Conservation (phyloP, 2,888 invertebrate species). For the Girardia tigrina region DNA sequence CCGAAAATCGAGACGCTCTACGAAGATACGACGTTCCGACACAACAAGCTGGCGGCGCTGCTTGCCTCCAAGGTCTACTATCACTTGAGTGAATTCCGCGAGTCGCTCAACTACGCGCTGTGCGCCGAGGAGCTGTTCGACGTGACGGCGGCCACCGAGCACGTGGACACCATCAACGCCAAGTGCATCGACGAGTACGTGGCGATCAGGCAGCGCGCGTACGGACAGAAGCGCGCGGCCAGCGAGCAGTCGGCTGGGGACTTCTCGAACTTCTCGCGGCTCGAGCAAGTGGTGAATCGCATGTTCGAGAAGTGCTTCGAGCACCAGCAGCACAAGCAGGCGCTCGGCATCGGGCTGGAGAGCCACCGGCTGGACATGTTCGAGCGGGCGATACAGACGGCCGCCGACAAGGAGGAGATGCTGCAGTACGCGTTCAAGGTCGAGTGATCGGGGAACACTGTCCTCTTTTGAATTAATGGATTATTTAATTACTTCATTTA, state of each 20-base stretch:
- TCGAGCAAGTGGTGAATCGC: slow-evolving; percentile 82
- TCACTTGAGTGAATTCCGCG: slow-evolving; percentile 87
- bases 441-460: too few species aligned
- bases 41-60: slow-evolving; percentile 80
- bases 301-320: slow-evolving; percentile 92
- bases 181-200: slow-evolving; percentile 91
- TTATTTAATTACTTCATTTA: too few species aligned
- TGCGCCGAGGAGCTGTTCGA: slow-evolving; percentile 87
- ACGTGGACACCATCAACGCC: slow-evolving; percentile 81
- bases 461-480: too few species aligned
- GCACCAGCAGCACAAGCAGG: slow-evolving; percentile 83
- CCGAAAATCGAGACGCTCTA: slow-evolving; percentile 90
- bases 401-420: slow-evolving; percentile 51
- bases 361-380: slow-evolving; percentile 86
- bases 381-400: slow-evolving; percentile 72
- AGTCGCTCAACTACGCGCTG: slow-evolving; percentile 86
- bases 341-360: slow-evolving; percentile 84
- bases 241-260: neutral
- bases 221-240: neutral
- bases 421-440: slow-evolving; percentile 35
- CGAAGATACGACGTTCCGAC: slow-evolving; percentile 72
- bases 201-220: neutral
- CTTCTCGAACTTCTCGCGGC: slow-evolving; percentile 20
- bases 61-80: slow-evolving; percentile 91
- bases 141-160: slow-evolving; percentile 79